These are phyloP conservation scores for Oncorhynchus nerka DNA, from an alignment of 2,113 vertebrate species.

Conservation along the genomic window DNA sequence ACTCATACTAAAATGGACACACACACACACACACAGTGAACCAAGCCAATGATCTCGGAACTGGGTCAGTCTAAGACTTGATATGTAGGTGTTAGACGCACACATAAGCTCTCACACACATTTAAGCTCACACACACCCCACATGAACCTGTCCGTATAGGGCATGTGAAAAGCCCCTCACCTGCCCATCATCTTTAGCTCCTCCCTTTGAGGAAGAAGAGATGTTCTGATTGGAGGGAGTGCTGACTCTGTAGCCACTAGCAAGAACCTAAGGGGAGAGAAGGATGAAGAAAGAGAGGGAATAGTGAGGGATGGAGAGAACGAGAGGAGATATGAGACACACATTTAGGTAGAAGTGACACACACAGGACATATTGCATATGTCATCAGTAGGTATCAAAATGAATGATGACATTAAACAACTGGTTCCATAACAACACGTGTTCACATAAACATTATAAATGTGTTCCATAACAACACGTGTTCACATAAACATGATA, in stretches of 20 bases:
- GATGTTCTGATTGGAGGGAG: constrained; percentile 59
- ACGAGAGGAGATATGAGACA: background rate
- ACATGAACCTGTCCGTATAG: no score
- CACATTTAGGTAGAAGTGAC: background rate
- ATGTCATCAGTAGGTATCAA: background rate
- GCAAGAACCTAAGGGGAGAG: constrained; percentile 45
- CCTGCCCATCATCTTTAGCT: constrained; percentile 49
- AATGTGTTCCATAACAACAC: no score
- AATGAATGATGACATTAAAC: no score
- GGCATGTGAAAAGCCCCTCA: constrained; percentile 27
- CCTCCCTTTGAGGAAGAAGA: constrained; percentile 30
- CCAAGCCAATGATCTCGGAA: no score
- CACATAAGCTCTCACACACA: no score
- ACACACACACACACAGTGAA: background rate
- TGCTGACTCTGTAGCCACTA: constrained; percentile 57
- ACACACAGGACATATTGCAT: constrained; percentile 29
- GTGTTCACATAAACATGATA: no score
- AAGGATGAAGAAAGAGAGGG: constrained; percentile 6
- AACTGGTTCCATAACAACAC: no score
- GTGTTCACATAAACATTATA: background rate
- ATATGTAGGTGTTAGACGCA: background rate
- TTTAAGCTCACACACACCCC: background rate
- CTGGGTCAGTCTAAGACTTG: no score
- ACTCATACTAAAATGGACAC: background rate
- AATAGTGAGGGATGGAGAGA: constrained; percentile 19